Percentiles rank a stretch among this genome's conserved stretches.
Evolutionary conservation across 1,140 invertebrate species (phyloP).

Genomic region (Aphaenogaster floridana): DNA sequence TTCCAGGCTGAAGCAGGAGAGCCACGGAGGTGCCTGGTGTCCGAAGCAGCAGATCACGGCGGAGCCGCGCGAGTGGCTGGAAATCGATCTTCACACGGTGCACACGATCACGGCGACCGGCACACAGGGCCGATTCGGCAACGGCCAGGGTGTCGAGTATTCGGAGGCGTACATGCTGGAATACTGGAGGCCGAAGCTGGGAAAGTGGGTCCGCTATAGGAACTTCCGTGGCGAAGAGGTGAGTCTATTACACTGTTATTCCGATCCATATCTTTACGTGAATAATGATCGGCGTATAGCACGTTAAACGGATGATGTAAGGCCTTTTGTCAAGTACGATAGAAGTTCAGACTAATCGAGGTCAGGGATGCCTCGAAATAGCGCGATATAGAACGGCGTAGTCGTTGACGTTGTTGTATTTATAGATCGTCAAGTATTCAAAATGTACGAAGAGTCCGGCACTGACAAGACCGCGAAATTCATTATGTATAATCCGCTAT

Average conservation of each 20-base stretch:
- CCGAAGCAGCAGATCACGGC: constrained; percentile 91
- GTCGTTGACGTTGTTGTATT: background rate
- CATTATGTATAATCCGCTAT: constrained; percentile 20
- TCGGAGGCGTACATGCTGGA: constrained; percentile 93
- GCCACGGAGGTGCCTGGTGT: constrained; percentile 95
- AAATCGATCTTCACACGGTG: constrained; percentile 91
- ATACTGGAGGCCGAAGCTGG: constrained; percentile 91
- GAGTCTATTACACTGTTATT: background rate
- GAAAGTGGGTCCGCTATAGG: constrained; percentile 91
- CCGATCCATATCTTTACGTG: background rate
- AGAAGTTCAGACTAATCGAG: background rate
- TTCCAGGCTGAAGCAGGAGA: constrained; percentile 92
- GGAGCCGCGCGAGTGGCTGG: constrained; percentile 92
- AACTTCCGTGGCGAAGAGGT: constrained; percentile 91
- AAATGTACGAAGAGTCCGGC: constrained; percentile 7
- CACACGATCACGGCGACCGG: constrained; percentile 93
- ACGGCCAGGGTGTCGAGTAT: constrained; percentile 93
- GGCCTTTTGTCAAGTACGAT: background rate
- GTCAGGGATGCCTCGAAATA: constrained; percentile 28
- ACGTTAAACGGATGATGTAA: background rate
- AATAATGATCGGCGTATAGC: background rate
- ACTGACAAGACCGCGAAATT: constrained; percentile 21
- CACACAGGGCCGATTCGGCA: constrained; percentile 95
- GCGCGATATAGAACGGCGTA: background rate
- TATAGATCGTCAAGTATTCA: constrained; percentile 19